phyloP scores from a whole-genome alignment of 2,888 invertebrate genomes.

The Sarcophaga variegata region DNA sequence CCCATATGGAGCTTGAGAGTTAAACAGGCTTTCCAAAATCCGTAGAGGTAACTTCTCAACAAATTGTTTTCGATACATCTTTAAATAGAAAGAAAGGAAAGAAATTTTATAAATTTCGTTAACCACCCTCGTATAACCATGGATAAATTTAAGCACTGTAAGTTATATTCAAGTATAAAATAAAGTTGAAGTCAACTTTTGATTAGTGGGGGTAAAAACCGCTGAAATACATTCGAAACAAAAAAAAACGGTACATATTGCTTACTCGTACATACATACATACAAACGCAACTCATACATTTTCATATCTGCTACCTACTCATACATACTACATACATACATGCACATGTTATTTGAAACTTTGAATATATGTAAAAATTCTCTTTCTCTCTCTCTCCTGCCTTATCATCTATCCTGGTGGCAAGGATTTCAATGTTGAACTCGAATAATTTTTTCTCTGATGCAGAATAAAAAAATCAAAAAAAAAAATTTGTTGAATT shows the following conservation, averaged over 20 bases:
- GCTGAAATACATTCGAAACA: slow-evolving; percentile 28
- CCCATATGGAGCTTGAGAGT: too few relatives aligned
- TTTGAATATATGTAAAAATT: slow-evolving; percentile 7
- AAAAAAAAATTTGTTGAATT: slow-evolving; percentile 7
- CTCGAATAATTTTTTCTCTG: slow-evolving; percentile 25
- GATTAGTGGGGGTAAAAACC: slow-evolving; percentile 40
- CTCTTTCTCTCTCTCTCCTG: neutral
- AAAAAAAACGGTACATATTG: neutral
- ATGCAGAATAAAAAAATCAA: neutral
- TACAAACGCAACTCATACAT: neutral
- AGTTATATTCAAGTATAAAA: slow-evolving; percentile 2
- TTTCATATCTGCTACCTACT: neutral
- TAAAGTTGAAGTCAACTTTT: slow-evolving; percentile 22
- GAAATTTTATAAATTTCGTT: neutral
- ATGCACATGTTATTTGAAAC: neutral
- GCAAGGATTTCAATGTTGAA: slow-evolving; percentile 36
- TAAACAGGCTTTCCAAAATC: too few relatives aligned
- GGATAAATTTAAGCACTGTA: neutral
- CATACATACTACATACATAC: too few relatives aligned
- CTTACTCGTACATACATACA: too few relatives aligned
- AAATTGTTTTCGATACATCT: too few relatives aligned
- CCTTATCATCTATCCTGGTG: neutral
- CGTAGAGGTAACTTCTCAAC: too few relatives aligned
- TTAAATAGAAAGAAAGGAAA: neutral
- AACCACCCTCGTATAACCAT: neutral